phyloP scores from a whole-genome alignment of 2,797 vertebrate species.

The Paratrypauchen microcephalus region DNA sequence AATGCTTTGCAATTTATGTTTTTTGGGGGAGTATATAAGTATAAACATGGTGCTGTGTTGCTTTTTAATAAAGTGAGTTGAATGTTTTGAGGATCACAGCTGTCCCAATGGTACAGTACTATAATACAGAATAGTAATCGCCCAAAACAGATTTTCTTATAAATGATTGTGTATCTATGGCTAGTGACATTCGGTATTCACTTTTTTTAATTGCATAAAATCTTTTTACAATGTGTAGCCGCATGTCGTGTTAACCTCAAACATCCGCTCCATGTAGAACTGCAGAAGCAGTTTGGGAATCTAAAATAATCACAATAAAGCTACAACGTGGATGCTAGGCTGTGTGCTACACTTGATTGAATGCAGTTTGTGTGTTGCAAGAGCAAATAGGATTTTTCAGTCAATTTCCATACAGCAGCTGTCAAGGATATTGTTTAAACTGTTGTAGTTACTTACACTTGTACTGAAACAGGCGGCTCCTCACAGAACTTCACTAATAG shows the following conservation, averaged over 20 bases:
- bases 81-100: not conserved
- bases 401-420: constrained; percentile 15
- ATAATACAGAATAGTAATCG: no score
- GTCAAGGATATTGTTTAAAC: constrained; percentile 6
- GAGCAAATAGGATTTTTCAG: constrained; percentile 11
- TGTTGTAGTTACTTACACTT: constrained; percentile 19
- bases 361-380: constrained; percentile 4
- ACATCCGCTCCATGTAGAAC: not conserved
- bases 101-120: no score
- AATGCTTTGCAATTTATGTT: no score
- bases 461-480: not conserved
- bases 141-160: no score
- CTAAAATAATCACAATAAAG: not conserved
- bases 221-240: no score
- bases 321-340: not conserved
- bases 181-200: no score
- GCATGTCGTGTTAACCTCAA: no score
- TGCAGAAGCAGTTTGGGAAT: not conserved
- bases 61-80: not conserved
- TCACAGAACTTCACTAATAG: constrained; percentile 47
- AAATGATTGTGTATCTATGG: no score
- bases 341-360: not conserved
- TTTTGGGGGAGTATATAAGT: not conserved
- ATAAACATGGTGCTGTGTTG: not conserved
- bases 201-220: no score